Percentiles rank a stretch among this genome's conserved stretches.
phyloP scores from a whole-genome alignment of 1,140 invertebrate genomes.

The Cherax destructor region DNA sequence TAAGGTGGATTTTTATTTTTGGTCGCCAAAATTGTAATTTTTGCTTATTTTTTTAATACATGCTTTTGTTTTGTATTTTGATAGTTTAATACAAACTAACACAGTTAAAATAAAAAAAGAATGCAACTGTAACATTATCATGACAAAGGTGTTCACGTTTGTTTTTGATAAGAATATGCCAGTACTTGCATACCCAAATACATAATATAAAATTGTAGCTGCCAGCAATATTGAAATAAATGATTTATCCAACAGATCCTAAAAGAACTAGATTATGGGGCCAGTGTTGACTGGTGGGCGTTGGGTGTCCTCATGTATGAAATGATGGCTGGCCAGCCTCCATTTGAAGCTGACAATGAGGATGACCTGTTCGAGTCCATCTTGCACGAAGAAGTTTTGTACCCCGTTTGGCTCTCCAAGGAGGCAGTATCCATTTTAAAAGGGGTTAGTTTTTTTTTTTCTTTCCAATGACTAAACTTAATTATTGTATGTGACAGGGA shows the following conservation, averaged over 20 bases:
- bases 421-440: slow-evolving; percentile 98
- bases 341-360: slow-evolving; percentile 99
- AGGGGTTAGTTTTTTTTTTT: slow-evolving; percentile 79
- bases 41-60: too few relatives aligned
- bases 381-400: slow-evolving; percentile 97
- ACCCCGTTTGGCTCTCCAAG: slow-evolving; percentile 97
- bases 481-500: too few relatives aligned
- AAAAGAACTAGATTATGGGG: slow-evolving; percentile 97
- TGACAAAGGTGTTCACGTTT: too few relatives aligned
- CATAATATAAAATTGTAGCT: neutral
- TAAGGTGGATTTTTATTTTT: too few relatives aligned
- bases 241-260: slow-evolving; percentile 80
- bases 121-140: too few relatives aligned
- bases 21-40: too few relatives aligned
- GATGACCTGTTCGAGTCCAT: slow-evolving; percentile 99
- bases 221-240: neutral
- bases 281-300: slow-evolving; percentile 99
- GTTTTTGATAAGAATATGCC: too few relatives aligned
- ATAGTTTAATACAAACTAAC: too few relatives aligned
- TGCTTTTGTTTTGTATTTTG: too few relatives aligned
- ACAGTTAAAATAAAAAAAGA: too few relatives aligned
- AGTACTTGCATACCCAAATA: too few relatives aligned
- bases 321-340: slow-evolving; percentile 99
- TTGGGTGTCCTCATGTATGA: slow-evolving; percentile 99
- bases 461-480: too few relatives aligned